Evolutionary conservation across 2,113 vertebrate species (phyloP).

Genomic region (Hyla sarda): DNA sequence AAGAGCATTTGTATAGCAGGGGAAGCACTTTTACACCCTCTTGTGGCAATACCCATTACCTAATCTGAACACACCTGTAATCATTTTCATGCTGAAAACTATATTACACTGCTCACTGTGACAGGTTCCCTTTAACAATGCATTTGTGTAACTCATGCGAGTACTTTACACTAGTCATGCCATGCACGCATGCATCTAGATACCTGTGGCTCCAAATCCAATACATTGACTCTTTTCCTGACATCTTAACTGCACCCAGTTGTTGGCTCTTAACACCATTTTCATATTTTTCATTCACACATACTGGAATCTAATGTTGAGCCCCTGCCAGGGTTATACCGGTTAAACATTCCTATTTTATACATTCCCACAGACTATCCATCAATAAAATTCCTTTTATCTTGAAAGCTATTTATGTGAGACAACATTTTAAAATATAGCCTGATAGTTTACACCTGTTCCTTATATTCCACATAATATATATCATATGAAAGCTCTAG

Average conservation of each 20-base stretch:
- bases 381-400: not conserved
- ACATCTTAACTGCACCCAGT: not conserved
- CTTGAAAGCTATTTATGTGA: not conserved
- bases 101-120: no score
- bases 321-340: not conserved
- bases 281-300: constrained; percentile 26
- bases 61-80: no score
- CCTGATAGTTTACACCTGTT: not conserved
- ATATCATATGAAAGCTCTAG: no score
- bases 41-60: no score
- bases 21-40: no score
- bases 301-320: not conserved
- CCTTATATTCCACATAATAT: no score
- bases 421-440: not conserved
- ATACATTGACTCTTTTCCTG: not conserved
- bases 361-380: not conserved
- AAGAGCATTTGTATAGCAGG: no score
- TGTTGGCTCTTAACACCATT: not conserved
- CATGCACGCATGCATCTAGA: not conserved
- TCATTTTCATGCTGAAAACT: no score
- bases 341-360: not conserved
- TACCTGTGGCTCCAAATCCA: not conserved
- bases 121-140: no score
- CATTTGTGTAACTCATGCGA: no score
- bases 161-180: no score